Evolutionary conservation across 2,888 invertebrate genomes (phyloP).

Genomic region (Epinotia brunnichana): DNA sequence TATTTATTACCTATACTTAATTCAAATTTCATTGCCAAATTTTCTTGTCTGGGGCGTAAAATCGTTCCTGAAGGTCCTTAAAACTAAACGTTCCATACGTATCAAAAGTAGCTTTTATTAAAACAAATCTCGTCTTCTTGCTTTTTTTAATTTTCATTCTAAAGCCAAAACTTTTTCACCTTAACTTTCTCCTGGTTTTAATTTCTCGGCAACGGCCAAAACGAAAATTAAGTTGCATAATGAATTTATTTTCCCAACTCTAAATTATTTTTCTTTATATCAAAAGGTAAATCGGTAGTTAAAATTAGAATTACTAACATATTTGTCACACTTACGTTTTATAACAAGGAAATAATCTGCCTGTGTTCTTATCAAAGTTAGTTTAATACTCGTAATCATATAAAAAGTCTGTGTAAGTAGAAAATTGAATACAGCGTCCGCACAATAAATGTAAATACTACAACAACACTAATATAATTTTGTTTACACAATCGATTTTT

Average conservation of each 20-base stretch:
- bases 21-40: too few relatives aligned
- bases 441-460: background rate
- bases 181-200: slow-evolving; percentile 18
- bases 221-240: slow-evolving; percentile 7
- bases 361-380: background rate
- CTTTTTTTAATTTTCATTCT: slow-evolving; percentile 8
- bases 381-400: too few relatives aligned
- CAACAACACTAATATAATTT: background rate
- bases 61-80: background rate
- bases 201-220: slow-evolving; percentile 22
- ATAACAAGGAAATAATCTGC: background rate
- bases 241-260: slow-evolving; percentile 1
- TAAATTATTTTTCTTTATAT: slow-evolving; percentile 9
- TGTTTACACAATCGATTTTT: background rate
- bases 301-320: background rate
- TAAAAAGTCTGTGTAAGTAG: background rate
- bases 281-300: background rate
- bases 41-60: too few relatives aligned
- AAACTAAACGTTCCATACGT: background rate
- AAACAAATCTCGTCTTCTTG: background rate
- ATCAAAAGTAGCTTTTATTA: background rate
- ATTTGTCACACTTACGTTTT: background rate
- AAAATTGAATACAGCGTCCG: background rate
- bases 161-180: slow-evolving; percentile 12
- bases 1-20: too few relatives aligned